Base-by-base conservation (phyloP, 2,888 invertebrate species). In the Apotomis betuletana region DNA sequence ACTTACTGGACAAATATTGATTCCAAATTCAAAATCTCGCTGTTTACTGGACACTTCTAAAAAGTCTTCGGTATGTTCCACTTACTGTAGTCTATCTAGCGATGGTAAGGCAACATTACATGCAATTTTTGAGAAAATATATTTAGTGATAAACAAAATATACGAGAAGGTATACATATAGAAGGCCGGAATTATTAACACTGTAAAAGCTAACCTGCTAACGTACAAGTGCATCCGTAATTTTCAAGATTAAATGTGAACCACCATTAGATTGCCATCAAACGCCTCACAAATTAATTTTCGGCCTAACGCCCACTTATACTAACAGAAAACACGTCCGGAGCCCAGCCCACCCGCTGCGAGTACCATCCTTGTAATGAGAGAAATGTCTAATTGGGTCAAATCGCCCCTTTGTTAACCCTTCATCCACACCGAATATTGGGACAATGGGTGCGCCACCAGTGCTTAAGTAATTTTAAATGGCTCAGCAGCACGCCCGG, bases 381-480 rank as follows among this genome's bases (percentile, higher is more conserved):
- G 75, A 76, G 76, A 78, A 77, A 78, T 75, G 76, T 75, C 77
- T 79, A 81, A 82, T 81, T 81, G 81, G 81, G 80, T 81, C 78
- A 75, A 75, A 78, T 76, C 65, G 75, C 76, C 77, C 79, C 78
- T 79, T 80, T 78, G 78, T 75, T 70, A 69, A 64, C 70, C 74
- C 74, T 76, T 77, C 77, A 75, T 74, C 77, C 61, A 67, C 73
- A 70, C 74, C 58, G 67, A 64, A 74, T 74, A 63, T 71, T 67
- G 71, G 76, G 74, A 80, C 79, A 82, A 82, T 79, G 60, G 78
- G 59, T 52, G 72, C 41, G 61, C 57, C 55, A 69, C 59, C 74
- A 73, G 77, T 72, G 74, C 61, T 70, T 63, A 71, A 75, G 76
- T 79, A 75, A 80, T 81, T 83, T 78, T 76, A 74, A 75, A 59